Percentiles rank a stretch among this genome's conserved stretches.
Evolutionary conservation across 2,113 vertebrate species (phyloP).

Genomic region (Haemorhous mexicanus): DNA sequence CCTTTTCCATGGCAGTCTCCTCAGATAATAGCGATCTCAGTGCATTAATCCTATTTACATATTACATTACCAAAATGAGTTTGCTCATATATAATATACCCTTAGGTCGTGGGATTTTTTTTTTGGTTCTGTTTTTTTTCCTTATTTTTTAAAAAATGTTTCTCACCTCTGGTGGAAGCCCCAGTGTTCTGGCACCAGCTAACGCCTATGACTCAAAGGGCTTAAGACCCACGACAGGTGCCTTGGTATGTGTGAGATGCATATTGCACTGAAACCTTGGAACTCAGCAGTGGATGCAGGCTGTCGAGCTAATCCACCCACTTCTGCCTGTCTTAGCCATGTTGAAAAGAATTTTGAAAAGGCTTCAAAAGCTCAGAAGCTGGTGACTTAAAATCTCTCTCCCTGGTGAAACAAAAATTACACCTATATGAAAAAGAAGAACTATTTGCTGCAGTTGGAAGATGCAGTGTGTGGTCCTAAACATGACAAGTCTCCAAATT

Average conservation of each 20-base stretch:
- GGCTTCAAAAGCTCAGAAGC: not conserved
- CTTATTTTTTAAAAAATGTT: not conserved
- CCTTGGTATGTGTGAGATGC: not conserved
- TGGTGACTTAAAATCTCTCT: not conserved
- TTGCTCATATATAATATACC: not conserved
- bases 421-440: not conserved
- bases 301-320: constrained; percentile 9
- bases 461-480: not conserved
- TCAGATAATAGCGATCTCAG: not conserved
- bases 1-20: not conserved
- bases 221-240: not conserved
- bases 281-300: not conserved
- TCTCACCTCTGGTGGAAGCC: not conserved
- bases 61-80: not conserved
- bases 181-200: not conserved
- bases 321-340: constrained; percentile 24
- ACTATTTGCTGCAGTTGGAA: not conserved
- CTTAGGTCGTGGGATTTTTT: not conserved
- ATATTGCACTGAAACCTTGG: not conserved
- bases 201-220: not conserved
- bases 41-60: not conserved
- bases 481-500: not conserved
- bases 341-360: constrained; percentile 23
- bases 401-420: not conserved
- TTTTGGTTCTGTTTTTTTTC: not conserved